These are phyloP conservation scores for Poeciliopsis gracilis DNA, from an alignment of 2,797 vertebrate genomes.

Conservation along the genomic window DNA sequence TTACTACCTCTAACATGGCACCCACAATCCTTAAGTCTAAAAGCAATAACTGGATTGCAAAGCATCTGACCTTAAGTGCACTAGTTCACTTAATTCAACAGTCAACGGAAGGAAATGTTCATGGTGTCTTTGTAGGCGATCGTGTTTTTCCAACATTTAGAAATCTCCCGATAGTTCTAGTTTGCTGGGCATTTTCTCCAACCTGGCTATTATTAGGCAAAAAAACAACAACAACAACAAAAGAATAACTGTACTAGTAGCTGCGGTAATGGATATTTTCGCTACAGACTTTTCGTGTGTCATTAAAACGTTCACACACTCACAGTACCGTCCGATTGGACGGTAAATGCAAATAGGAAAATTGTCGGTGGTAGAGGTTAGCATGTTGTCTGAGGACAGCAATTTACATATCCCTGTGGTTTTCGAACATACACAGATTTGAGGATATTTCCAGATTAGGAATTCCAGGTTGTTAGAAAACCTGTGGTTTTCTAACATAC, in stretches of 20 bases:
- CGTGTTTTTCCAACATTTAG: background rate
- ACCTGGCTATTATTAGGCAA: background rate
- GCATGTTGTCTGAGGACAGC: background rate
- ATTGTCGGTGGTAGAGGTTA: background rate
- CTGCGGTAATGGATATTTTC: background rate
- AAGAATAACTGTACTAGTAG: background rate
- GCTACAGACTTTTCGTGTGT: background rate
- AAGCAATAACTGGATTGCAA: background rate
- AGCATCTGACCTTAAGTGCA: background rate
- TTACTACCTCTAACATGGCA: background rate
- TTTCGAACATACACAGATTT: background rate
- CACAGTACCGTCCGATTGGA: background rate
- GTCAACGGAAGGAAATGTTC: background rate
- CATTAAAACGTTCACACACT: background rate
- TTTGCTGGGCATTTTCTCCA: background rate
- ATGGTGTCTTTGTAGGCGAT: background rate
- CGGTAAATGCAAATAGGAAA: background rate
- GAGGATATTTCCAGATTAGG: background rate
- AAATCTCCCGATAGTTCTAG: background rate
- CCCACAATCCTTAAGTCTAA: background rate
- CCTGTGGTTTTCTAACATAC: background rate
- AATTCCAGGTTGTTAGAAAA: too few relatives aligned
- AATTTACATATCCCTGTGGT: background rate
- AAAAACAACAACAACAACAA: too few relatives aligned
- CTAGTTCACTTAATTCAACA: background rate